Evolutionary conservation across 2,888 invertebrate species (phyloP), one percentile per base, ranked within the genome.

Genomic region (Pediacus dermestoides): DNA sequence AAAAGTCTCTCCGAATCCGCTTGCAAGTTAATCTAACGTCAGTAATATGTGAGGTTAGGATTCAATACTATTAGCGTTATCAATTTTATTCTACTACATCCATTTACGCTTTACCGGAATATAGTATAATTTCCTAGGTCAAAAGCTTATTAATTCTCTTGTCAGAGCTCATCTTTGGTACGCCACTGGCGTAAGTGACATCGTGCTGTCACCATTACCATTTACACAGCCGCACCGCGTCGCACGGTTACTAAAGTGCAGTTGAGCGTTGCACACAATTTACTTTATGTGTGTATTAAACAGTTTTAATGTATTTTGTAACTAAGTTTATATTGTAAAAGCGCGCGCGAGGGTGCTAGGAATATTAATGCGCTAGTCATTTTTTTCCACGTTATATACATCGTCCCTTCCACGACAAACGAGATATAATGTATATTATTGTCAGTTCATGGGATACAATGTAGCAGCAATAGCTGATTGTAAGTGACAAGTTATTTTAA

Each of bases 281-380:
- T 60, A 60, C 57, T 61, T 61, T 64, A 64, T 63, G 60, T 58
- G 57, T 60, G 55, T 61, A 62, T 63, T 62, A 63, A 63, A 64
- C 61, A 61, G 63, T 61, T 64, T 63, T 63, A 63, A 64, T 64
- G 63, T 59, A 61, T 63, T 61, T 58, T 58, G 60, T 61, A 62
- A 60, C 62, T 57, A 58, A 61, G 61, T 64, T 64, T 63, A 63
- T 64, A 60, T 60, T 61, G 61, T 60, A 55, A 56, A 58, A n/a
- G n/a, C n/a, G n/a, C n/a, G n/a, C n/a, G 57, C 59, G 56, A 54
- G 59, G 58, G 58, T 56, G 62, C 57, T 50, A 46, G 49, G 61
- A 62, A 63, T 64, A 63, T 61, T 62, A 64, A 64, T 62, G 64
- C 46, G 44, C 39, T 49, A 46, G 6, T n/a, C 12, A 13, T 28